These are phyloP conservation scores for Lates calcarifer DNA, from an alignment of 2,113 vertebrate genomes.

Conservation along the genomic window DNA sequence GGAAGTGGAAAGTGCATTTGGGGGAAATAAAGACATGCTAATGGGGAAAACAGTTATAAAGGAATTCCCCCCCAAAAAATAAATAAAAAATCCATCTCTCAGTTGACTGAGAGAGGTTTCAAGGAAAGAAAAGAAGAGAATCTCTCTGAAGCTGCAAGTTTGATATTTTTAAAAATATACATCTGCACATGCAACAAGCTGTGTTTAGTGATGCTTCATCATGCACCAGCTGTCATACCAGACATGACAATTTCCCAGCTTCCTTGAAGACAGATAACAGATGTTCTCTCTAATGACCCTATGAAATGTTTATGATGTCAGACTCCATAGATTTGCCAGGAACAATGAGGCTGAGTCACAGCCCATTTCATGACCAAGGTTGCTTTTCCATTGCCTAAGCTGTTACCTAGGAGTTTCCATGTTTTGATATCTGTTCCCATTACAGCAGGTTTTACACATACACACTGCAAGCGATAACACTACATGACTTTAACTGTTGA, in stretches of 20 bases:
- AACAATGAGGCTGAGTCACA: conserved; percentile 55
- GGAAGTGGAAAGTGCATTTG: conserved; percentile 48
- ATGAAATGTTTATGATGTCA: conserved; percentile 56
- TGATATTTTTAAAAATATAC: background rate
- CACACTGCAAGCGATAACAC: background rate
- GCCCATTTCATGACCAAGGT: conserved; percentile 37
- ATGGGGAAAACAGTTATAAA: conserved; percentile 61
- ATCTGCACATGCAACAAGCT: background rate
- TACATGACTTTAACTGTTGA: background rate
- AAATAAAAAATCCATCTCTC: conserved; percentile 21
- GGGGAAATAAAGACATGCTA: conserved; percentile 44
- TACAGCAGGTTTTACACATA: conserved; percentile 30
- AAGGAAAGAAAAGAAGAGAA: background rate
- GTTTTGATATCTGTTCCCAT: conserved; percentile 27
- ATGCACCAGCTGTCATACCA: conserved; percentile 43
- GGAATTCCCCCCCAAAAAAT: conserved; percentile 29
- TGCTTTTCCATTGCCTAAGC: conserved; percentile 69
- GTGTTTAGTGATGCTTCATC: conserved; percentile 54
- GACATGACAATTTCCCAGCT: conserved; percentile 17
- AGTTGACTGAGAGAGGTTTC: conserved; percentile 8
- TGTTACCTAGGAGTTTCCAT: conserved; percentile 46
- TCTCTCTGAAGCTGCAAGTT: conserved; percentile 20
- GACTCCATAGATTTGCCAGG: conserved; percentile 29
- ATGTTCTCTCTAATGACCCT: conserved; percentile 38
- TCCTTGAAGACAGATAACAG: conserved; percentile 40